phyloP scores from a whole-genome alignment of 2,888 invertebrate genomes.

The Chymomyza caudatula region DNA sequence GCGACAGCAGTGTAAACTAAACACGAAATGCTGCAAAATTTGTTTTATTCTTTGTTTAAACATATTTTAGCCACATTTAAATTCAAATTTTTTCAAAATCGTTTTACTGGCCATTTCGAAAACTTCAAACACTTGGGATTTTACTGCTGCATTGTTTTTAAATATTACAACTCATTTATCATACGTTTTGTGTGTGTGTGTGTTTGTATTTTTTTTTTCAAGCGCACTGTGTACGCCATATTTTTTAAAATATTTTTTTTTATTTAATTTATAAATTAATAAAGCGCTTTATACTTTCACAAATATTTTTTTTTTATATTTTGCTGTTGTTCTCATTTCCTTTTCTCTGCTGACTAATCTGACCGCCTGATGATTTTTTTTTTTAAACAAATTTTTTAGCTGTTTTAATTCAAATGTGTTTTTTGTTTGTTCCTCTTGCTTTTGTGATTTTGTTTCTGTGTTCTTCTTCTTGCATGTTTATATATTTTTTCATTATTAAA shows the following conservation, averaged over 20 bases:
- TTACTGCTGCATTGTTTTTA: constrained; percentile 3
- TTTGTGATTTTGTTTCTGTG: constrained; percentile 7
- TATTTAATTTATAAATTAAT: constrained; percentile 65
- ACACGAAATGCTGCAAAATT: not conserved
- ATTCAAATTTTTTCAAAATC: constrained; percentile 18
- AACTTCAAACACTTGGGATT: constrained; percentile 14
- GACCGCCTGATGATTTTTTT: constrained; percentile 3
- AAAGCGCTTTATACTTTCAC: constrained; percentile 66
- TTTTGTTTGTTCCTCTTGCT: constrained; percentile 17
- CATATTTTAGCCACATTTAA: constrained; percentile 1
- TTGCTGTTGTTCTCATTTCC: constrained; percentile 4
- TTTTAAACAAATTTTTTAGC: constrained; percentile 40
- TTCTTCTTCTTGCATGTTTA: constrained; percentile 17
- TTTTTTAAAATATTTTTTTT: constrained; percentile 36
- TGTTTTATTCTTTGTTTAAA: not conserved
- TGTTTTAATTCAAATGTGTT: constrained; percentile 17
- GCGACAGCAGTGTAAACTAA: not conserved
- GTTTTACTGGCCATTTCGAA: constrained; percentile 22
- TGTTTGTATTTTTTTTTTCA: constrained; percentile 52
- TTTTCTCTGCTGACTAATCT: constrained; percentile 1
- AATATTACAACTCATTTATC: constrained; percentile 12
- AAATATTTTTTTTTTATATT: constrained; percentile 34
- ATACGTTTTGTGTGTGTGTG: constrained; percentile 19
- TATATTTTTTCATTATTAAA: constrained; percentile 46
- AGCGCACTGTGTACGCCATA: constrained; percentile 62